Conservation (phyloP, 1,140 invertebrate species). For the Drosophila kikkawai region DNA sequence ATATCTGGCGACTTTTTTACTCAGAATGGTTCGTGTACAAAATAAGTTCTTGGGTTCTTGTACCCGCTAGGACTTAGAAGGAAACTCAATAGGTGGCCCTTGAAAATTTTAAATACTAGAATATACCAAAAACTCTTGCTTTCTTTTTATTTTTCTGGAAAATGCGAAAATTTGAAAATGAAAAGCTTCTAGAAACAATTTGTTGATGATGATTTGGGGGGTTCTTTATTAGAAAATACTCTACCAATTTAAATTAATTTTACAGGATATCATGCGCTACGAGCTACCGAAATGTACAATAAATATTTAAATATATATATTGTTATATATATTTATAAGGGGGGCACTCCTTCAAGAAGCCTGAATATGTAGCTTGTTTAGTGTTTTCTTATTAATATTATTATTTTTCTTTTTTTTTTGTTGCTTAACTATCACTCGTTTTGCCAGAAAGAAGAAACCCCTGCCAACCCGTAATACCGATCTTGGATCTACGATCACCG, state of each 20-base stretch:
- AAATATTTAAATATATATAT: slow-evolving; percentile 6
- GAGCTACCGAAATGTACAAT: slow-evolving; percentile 36
- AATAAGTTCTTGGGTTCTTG: not conserved
- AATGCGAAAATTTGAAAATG: not conserved
- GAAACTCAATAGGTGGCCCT: not conserved
- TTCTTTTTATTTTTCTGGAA: not conserved
- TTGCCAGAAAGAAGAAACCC: slow-evolving; percentile 14
- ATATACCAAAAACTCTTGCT: not conserved
- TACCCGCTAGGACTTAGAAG: not conserved
- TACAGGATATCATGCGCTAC: slow-evolving; percentile 53
- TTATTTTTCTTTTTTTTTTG: not conserved
- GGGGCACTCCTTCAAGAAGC: slow-evolving; percentile 48
- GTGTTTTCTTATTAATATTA: not conserved
- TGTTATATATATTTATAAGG: slow-evolving; percentile 12
- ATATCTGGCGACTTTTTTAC: not conserved
- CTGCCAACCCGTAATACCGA: slow-evolving; percentile 5
- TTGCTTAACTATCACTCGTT: slow-evolving; percentile 49
- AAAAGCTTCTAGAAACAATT: not conserved
- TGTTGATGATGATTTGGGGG: slow-evolving; percentile 37
- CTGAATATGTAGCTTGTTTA: slow-evolving; percentile 50
- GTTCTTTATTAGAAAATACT: slow-evolving; percentile 67
- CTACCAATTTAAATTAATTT: slow-evolving; percentile 36
- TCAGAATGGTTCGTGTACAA: not conserved
- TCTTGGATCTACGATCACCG: slow-evolving; percentile 2
- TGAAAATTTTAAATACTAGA: not conserved